A percentile compares a stretch with the other conserved stretches of the same genome.
These are phyloP conservation scores for Poliocrania exsul DNA, from an alignment of 2,797 vertebrate genomes.

Conservation along the genomic window DNA sequence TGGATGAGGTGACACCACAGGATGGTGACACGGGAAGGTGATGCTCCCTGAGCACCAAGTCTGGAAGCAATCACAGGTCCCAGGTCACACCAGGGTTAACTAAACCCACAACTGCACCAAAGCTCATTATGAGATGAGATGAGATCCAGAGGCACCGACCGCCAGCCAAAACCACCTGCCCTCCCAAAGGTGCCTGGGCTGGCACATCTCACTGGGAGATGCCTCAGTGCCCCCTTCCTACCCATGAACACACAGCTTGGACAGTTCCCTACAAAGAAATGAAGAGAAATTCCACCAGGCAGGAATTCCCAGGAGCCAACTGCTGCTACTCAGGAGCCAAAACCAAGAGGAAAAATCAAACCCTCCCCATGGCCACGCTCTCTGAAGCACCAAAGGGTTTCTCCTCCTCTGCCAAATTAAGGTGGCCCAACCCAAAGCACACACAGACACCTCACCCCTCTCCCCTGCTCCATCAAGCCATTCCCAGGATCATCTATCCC, in stretches of 20 bases:
- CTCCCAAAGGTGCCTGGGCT: accelerated
- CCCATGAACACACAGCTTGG: neutral
- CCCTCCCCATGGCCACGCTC: constrained; percentile 40
- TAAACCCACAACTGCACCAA: neutral
- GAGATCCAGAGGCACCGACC: accelerated
- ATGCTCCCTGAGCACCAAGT: no score
- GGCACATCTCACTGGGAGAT: neutral
- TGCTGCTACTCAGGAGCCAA: constrained; percentile 32
- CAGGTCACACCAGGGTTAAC: neutral
- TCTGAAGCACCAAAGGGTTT: neutral
- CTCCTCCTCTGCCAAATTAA: constrained; percentile 67
- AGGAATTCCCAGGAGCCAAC: constrained; percentile 24
- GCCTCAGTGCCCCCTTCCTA: neutral
- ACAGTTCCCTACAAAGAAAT: neutral
- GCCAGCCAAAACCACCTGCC: neutral
- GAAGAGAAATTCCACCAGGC: neutral
- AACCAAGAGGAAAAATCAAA: constrained; percentile 66
- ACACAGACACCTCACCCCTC: constrained; percentile 70
- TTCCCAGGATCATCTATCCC: constrained; percentile 82
- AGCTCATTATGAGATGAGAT: neutral
- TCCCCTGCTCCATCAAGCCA: constrained; percentile 81
- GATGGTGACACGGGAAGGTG: no score
- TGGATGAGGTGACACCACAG: no score
- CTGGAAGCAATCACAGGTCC: no score
- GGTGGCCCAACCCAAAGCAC: constrained; percentile 73